phyloP scores from a whole-genome alignment of 2,888 invertebrate genomes.

The Leptinotarsa rubiginosa region DNA sequence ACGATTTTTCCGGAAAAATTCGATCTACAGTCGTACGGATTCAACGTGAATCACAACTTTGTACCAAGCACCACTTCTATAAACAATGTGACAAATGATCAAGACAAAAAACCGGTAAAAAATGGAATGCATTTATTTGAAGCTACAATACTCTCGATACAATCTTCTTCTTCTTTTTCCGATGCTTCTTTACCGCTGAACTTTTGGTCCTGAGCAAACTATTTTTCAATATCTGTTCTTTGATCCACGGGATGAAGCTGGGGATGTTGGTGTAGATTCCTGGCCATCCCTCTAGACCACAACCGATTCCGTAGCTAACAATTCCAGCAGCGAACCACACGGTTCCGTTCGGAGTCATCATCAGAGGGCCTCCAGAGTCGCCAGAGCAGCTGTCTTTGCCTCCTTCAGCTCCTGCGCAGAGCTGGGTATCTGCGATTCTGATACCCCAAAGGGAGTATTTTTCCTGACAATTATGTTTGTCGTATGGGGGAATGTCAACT shows the following conservation, averaged over 20 bases:
- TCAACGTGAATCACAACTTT: no score
- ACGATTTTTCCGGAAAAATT: no score
- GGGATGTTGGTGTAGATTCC: constrained; percentile 77
- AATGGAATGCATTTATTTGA: background rate
- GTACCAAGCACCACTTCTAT: no score
- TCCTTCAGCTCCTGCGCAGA: constrained; percentile 80
- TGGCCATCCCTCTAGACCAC: constrained; percentile 72
- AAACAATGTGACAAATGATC: background rate
- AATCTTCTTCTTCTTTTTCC: constrained; percentile 13
- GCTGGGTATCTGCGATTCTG: constrained; percentile 69
- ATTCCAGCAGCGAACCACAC: constrained; percentile 71
- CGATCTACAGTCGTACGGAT: no score
- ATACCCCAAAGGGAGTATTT: constrained; percentile 69
- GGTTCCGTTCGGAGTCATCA: constrained; percentile 65
- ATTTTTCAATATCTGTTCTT: constrained; percentile 48
- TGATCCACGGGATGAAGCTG: constrained; percentile 74
- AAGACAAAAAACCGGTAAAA: no score
- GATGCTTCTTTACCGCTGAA: constrained; percentile 29
- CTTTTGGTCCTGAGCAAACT: constrained; percentile 58
- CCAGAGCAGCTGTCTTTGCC: constrained; percentile 82
- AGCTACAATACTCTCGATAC: background rate
- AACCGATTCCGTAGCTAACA: constrained; percentile 74
- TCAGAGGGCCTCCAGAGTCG: constrained; percentile 84
- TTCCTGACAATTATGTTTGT: constrained; percentile 68
- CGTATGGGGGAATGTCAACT: constrained; percentile 71